phyloP scores from a whole-genome alignment of 2,113 vertebrate genomes.

The Vidua macroura region DNA sequence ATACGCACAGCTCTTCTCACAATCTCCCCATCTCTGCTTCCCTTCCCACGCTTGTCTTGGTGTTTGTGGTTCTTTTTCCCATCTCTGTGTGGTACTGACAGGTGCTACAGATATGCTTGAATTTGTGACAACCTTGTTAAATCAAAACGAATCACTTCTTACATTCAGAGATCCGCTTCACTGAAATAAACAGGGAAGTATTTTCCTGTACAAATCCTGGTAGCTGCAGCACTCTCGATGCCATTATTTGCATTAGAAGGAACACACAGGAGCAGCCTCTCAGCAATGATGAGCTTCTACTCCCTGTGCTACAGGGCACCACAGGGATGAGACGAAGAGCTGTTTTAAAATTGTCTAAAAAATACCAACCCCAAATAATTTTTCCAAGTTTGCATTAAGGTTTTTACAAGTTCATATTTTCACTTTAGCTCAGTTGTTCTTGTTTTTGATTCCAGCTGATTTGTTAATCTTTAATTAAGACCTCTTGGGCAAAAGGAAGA shows the following conservation, averaged over 20 bases:
- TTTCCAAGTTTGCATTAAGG: neutral
- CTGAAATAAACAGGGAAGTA: neutral
- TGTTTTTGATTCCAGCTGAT: neutral
- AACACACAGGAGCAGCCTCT: neutral
- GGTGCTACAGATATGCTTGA: rapidly evolving
- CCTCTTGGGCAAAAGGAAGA: neutral
- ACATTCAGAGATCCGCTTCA: neutral
- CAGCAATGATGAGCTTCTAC: neutral
- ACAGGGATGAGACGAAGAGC: neutral
- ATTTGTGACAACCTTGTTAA: neutral
- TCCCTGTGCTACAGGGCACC: neutral
- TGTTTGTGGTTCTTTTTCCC: neutral
- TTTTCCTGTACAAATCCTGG: neutral
- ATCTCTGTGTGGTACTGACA: neutral
- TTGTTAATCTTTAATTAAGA: slow-evolving; percentile 44
- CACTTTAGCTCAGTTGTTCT: neutral
- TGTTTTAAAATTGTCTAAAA: neutral
- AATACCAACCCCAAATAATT: neutral
- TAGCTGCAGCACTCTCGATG: neutral
- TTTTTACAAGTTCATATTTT: neutral
- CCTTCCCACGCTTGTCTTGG: neutral
- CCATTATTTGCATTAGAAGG: neutral
- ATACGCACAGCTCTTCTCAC: neutral
- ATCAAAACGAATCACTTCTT: slow-evolving; percentile 32
- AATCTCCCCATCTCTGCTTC: neutral